These are phyloP conservation scores for Drosophila bocqueti DNA, from an alignment of 1,140 invertebrate species.

Conservation along the genomic window DNA sequence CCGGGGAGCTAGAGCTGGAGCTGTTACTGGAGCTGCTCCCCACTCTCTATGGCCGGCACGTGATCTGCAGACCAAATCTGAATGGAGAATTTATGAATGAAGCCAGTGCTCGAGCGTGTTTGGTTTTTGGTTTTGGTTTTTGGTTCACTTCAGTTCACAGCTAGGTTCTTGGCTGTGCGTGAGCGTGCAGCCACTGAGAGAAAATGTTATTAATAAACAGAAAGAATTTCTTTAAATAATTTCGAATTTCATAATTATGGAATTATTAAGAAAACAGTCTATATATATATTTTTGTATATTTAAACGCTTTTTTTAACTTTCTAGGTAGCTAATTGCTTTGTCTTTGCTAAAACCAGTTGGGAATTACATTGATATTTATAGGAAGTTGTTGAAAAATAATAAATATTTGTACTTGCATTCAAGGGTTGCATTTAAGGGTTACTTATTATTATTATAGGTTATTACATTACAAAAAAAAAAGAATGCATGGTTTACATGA, in stretches of 20 bases:
- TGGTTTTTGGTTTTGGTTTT: constrained; percentile 9
- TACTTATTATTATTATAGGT: background rate
- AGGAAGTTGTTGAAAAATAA: background rate
- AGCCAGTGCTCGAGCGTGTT: constrained; percentile 19
- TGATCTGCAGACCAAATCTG: constrained; percentile 75
- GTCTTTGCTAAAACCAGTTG: background rate
- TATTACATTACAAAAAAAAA: no score
- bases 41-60: constrained; percentile 65
- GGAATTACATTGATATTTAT: background rate
- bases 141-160: constrained; percentile 36
- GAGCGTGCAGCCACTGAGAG: constrained; percentile 23
- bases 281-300: background rate
- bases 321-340: background rate
- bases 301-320: background rate
- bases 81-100: constrained; percentile 81
- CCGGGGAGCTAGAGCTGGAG: background rate
- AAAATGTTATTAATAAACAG: background rate
- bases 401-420: background rate
- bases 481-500: no score
- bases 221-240: background rate
- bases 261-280: background rate
- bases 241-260: no score
- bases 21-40: constrained; percentile 11
- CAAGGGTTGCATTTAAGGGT: background rate
- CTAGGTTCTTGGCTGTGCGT: constrained; percentile 31